Conservation (phyloP, 2,797 vertebrate species). For the Rhadinocentrus ornatus region DNA sequence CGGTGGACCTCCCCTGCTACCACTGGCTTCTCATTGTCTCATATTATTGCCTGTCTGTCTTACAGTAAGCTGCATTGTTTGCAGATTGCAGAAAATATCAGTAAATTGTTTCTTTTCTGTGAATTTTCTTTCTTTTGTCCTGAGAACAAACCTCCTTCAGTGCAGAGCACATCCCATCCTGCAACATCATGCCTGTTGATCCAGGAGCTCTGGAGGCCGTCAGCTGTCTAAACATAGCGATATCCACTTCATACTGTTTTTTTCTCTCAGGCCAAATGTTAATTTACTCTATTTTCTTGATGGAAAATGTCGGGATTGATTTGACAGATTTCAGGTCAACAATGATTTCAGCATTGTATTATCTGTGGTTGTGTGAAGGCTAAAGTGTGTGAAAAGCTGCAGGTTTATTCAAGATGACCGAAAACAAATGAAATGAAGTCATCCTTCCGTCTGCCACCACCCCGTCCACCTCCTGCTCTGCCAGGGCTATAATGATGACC, state of each 20-base stretch:
- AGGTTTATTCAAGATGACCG: background rate
- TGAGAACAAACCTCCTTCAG: constrained; percentile 12
- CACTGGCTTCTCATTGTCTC: background rate
- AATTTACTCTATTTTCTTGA: constrained; percentile 29
- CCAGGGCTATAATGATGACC: constrained; percentile 58
- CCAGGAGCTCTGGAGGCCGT: background rate
- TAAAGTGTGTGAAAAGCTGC: constrained; percentile 2
- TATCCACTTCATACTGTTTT: constrained; percentile 9
- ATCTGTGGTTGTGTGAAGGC: background rate
- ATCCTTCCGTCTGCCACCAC: constrained; percentile 11
- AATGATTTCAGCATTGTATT: background rate
- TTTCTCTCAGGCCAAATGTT: constrained; percentile 30
- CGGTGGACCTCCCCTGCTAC: background rate
- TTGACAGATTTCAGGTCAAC: constrained; percentile 3
- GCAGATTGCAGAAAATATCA: constrained; percentile 9
- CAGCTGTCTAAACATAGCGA: background rate
- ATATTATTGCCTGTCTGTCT: constrained; percentile 25
- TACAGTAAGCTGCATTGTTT: constrained; percentile 8
- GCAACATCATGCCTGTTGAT: constrained; percentile 3
- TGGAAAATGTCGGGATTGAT: constrained; percentile 21
- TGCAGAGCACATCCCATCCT: constrained; percentile 15
- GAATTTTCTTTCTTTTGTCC: constrained; percentile 7
- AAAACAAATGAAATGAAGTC: background rate
- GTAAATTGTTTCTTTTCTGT: constrained; percentile 13
- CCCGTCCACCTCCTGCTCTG: constrained; percentile 9